A percentile compares a stretch with the other conserved stretches of the same genome.
Conservation (phyloP, 2,797 vertebrate genomes). For the Austrolebias charrua region DNA sequence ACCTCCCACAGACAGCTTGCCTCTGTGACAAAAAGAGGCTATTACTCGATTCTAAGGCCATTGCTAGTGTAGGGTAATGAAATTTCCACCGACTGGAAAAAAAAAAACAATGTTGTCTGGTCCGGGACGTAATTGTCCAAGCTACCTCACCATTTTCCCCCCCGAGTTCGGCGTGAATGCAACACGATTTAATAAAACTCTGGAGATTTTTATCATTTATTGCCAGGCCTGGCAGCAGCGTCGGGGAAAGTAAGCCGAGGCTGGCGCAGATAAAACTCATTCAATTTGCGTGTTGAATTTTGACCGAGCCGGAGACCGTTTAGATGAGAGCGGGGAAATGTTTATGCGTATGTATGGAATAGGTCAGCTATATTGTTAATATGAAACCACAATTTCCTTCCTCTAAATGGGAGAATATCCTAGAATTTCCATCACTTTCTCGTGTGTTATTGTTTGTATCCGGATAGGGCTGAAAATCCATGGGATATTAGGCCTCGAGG, state of each 20-base stretch:
- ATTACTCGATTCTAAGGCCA: conserved; percentile 78
- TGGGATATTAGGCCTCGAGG: conserved; percentile 77
- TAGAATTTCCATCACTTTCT: conserved; percentile 72
- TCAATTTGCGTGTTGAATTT: conserved; percentile 76
- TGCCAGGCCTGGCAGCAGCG: conserved; percentile 67
- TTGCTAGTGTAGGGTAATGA: conserved; percentile 79
- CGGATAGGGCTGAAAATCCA: conserved; percentile 69
- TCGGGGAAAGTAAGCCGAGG: conserved; percentile 54
- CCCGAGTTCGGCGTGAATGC: conserved; percentile 68
- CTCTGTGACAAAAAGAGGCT: conserved; percentile 75
- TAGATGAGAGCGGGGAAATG: conserved; percentile 42
- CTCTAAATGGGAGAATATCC: conserved; percentile 58
- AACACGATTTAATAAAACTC: conserved; percentile 77
- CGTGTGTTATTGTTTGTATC: conserved; percentile 73
- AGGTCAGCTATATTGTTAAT: conserved; percentile 57
- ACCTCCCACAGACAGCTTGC: conserved; percentile 62
- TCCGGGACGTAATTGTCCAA: conserved; percentile 73
- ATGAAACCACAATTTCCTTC: conserved; percentile 60
- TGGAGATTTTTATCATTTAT: conserved; percentile 79
- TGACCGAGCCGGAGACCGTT: conserved; percentile 60
- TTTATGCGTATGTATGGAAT: conserved; percentile 45
- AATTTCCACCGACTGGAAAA: conserved; percentile 81
- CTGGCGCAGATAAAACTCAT: conserved; percentile 70
- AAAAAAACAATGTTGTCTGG: conserved; percentile 79
- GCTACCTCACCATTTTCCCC: conserved; percentile 64